Percentiles rank a stretch among this genome's conserved stretches.
Conservation (phyloP, 2,888 invertebrate genomes). For the Diadromus collaris region DNA sequence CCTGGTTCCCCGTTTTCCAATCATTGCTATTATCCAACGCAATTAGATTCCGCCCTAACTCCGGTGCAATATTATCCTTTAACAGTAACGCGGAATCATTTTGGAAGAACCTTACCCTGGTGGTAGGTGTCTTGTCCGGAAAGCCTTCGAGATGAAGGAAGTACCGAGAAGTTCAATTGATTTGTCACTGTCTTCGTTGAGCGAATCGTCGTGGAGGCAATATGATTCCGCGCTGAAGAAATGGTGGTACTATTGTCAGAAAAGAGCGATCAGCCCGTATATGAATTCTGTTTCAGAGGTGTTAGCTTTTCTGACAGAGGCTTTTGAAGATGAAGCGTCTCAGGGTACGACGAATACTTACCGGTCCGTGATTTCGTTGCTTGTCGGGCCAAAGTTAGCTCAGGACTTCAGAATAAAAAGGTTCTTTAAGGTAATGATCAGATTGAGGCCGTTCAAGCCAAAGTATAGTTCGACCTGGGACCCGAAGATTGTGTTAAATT, state of each 20-base stretch:
- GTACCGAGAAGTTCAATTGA: slow-evolving; percentile 25
- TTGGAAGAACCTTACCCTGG: slow-evolving; percentile 38
- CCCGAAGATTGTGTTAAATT: slow-evolving; percentile 58
- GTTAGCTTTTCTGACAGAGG: slow-evolving; percentile 37
- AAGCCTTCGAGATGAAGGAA: slow-evolving; percentile 35
- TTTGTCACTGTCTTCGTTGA: slow-evolving; percentile 35
- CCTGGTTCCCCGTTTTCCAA: slow-evolving; percentile 62
- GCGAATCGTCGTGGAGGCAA: slow-evolving; percentile 42
- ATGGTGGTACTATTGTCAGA: slow-evolving; percentile 45
- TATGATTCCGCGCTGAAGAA: slow-evolving; percentile 34
- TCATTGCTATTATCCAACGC: slow-evolving; percentile 25
- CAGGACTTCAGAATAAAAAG: slow-evolving; percentile 38
- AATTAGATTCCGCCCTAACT: background rate
- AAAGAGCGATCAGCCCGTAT: slow-evolving; percentile 25
- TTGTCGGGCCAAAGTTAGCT: slow-evolving; percentile 42
- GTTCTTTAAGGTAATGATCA: slow-evolving; percentile 21
- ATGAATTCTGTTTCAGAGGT: slow-evolving; percentile 26
- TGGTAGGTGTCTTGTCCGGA: slow-evolving; percentile 64
- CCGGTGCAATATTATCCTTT: slow-evolving; percentile 11
- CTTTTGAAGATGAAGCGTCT: slow-evolving; percentile 39
- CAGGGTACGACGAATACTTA: slow-evolving; percentile 47
- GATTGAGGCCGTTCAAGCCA: slow-evolving; percentile 34
- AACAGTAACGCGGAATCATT: slow-evolving; percentile 60
- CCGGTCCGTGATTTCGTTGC: slow-evolving; percentile 50
- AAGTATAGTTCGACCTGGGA: slow-evolving; percentile 64